Percentiles rank a stretch among this genome's conserved stretches.
phyloP scores from a whole-genome alignment of 2,113 vertebrate species.

The Microcebus lehilahytsara region DNA sequence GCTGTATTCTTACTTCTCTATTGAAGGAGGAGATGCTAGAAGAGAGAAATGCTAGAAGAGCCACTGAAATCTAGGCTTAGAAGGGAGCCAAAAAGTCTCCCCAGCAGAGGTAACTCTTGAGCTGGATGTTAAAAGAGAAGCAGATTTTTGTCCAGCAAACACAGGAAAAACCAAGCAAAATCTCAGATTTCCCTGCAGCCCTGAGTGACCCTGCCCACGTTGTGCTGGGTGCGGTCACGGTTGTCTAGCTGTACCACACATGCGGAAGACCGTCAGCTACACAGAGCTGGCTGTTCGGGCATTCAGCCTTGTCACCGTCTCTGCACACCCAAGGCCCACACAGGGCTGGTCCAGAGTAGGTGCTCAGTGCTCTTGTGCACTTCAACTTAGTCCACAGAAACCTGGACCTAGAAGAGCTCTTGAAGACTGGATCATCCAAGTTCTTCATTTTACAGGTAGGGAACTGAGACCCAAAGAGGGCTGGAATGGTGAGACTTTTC shows the following conservation, averaged over 20 bases:
- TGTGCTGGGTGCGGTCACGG: neutral
- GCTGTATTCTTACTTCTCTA: neutral
- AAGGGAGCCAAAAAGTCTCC: neutral
- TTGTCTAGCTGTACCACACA: accelerated
- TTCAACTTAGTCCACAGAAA: neutral
- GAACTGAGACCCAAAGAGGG: neutral
- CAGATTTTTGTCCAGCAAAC: neutral
- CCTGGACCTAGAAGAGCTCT: neutral
- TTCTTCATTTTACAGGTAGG: neutral
- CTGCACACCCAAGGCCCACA: neutral
- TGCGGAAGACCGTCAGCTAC: neutral
- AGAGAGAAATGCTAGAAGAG: neutral
- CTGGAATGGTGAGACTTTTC: neutral
- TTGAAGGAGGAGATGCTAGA: neutral
- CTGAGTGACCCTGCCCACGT: neutral
- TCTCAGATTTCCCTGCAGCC: neutral
- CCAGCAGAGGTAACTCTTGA: neutral
- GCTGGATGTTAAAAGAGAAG: neutral
- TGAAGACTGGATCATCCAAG: neutral
- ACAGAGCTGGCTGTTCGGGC: neutral
- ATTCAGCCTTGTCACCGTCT: neutral
- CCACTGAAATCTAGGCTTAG: neutral
- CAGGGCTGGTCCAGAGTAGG: neutral
- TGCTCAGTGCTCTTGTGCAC: neutral
- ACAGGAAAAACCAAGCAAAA: neutral